Conservation (phyloP, 2,113 vertebrate genomes). For the Ciconia boyciana region DNA sequence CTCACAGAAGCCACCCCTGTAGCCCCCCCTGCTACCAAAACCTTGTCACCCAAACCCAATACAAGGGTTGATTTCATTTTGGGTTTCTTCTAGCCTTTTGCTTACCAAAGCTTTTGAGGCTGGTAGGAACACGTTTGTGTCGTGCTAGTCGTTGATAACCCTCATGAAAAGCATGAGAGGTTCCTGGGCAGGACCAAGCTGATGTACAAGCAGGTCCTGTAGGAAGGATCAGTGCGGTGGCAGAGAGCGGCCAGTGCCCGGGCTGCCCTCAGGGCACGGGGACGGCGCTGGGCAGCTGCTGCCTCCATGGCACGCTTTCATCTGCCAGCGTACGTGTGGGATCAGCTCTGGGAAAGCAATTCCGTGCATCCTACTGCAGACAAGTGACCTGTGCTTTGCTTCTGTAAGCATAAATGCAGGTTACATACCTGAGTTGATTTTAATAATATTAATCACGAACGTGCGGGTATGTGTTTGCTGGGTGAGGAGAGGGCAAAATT, state of each 20-base stretch:
- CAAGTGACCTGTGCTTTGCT: accelerated
- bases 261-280: accelerated
- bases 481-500: accelerated
- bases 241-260: accelerated
- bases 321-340: accelerated
- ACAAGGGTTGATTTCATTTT: background rate
- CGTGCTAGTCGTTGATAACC: accelerated
- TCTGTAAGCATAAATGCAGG: accelerated
- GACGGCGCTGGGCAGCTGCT: background rate
- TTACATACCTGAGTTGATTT: accelerated
- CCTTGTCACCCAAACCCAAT: background rate
- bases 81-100: background rate
- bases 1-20: background rate
- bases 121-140: accelerated
- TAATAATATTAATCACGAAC: accelerated
- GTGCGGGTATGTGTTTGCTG: accelerated
- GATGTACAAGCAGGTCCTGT: accelerated
- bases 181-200: background rate
- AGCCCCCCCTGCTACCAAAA: background rate
- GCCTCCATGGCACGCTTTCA: accelerated
- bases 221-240: background rate
- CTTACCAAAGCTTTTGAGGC: background rate
- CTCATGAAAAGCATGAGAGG: no score
- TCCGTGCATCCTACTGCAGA: accelerated
- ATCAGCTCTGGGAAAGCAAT: background rate